phyloP scores from a whole-genome alignment of 2,797 vertebrate species.

The Cygnus olor region DNA sequence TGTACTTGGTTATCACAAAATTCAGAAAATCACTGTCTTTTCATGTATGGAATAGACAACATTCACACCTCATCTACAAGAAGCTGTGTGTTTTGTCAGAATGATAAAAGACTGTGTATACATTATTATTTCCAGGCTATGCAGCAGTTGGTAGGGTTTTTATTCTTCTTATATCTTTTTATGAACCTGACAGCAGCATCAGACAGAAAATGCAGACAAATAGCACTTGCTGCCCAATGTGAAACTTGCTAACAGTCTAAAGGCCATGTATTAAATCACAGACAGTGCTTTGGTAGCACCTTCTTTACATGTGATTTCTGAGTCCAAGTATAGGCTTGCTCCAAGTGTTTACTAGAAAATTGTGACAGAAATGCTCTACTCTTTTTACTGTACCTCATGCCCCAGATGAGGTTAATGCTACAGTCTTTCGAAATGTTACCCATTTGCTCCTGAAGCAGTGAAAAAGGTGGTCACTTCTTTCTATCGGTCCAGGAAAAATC shows the following conservation, averaged over 20 bases:
- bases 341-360: background rate
- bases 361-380: background rate
- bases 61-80: background rate
- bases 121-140: background rate
- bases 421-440: background rate
- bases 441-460: background rate
- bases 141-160: background rate
- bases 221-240: background rate
- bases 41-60: background rate
- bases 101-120: background rate
- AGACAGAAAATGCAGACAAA: background rate
- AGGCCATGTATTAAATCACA: background rate
- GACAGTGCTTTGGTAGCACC: background rate
- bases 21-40: background rate
- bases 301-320: background rate
- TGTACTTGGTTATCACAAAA: background rate
- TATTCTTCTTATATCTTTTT: background rate
- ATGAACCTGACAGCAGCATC: background rate
- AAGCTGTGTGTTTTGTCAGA: background rate
- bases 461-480: background rate
- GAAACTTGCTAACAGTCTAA: background rate
- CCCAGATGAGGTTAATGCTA: background rate
- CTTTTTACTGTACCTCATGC: fast-evolving
- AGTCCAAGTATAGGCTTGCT: background rate
- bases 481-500: background rate